phyloP scores from a whole-genome alignment of 1,140 invertebrate genomes.

The Hycleus phaleratus region DNA sequence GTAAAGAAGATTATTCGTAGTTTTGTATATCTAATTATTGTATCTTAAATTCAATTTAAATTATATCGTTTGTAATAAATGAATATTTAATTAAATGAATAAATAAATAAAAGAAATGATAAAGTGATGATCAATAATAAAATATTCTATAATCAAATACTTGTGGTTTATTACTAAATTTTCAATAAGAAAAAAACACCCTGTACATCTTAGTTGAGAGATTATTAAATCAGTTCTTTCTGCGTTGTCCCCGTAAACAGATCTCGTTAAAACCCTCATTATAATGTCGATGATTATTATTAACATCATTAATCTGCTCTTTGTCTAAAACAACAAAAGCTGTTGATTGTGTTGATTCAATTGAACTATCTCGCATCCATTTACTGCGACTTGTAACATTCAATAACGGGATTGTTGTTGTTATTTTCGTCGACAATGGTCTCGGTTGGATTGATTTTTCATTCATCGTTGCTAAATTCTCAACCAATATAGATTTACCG shows the following conservation, averaged over 20 bases:
- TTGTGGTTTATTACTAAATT: no score
- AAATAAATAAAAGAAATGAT: no score
- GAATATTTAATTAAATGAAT: no score
- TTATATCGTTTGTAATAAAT: no score
- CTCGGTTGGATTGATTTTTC: no score
- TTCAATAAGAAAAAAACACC: no score
- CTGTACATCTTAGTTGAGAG: no score
- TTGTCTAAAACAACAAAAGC: constrained; percentile 7
- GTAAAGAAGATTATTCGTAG: no score
- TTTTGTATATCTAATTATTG: no score
- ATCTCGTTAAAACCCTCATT: not conserved
- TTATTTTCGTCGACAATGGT: not conserved
- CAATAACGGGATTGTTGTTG: not conserved
- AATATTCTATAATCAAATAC: no score
- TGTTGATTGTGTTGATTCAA: not conserved
- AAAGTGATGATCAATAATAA: no score
- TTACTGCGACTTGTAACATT: constrained; percentile 1
- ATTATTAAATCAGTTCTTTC: not conserved
- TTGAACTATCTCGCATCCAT: constrained; percentile 10
- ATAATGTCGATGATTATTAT: not conserved
- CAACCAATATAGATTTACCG: constrained; percentile 1
- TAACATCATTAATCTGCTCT: not conserved
- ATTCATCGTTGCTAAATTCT: not conserved
- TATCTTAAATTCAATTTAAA: no score
- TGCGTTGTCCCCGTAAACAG: not conserved